Evolutionary conservation across 2,888 invertebrate genomes (phyloP).

Genomic region (Drosophila kuntzei): DNA sequence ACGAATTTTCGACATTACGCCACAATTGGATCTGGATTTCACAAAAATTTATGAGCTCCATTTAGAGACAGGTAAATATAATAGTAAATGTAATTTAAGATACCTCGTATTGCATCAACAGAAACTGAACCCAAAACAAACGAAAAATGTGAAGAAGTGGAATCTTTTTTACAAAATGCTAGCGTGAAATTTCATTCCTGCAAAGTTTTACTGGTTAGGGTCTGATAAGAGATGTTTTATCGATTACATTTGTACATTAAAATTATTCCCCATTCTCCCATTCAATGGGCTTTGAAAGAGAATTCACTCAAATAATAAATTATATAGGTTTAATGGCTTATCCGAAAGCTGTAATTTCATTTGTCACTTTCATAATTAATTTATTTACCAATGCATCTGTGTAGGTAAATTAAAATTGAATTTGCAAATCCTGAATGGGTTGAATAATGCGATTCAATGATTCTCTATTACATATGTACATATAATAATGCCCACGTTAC

Average conservation of each 20-base stretch:
- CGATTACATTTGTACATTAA: neutral
- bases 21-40: too few species aligned
- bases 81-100: too few species aligned
- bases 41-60: too few species aligned
- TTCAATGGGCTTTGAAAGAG: conserved; percentile 2
- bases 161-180: neutral
- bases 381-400: conserved; percentile 17
- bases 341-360: conserved; percentile 14
- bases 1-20: too few species aligned
- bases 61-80: too few species aligned
- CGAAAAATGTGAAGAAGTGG: too few species aligned
- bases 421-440: conserved; percentile 29
- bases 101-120: too few species aligned
- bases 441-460: conserved; percentile 8
- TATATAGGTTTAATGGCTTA: conserved; percentile 23
- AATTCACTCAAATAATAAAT: conserved; percentile 20
- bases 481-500: neutral
- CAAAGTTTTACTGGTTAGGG: neutral
- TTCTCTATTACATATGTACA: conserved; percentile 1
- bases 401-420: conserved; percentile 18
- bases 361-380: conserved; percentile 29
- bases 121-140: too few species aligned
- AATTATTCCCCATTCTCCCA: neutral
- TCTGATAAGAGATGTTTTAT: neutral
- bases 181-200: neutral